phyloP scores from a whole-genome alignment of 2,888 invertebrate genomes.

The Muscina levida region DNA sequence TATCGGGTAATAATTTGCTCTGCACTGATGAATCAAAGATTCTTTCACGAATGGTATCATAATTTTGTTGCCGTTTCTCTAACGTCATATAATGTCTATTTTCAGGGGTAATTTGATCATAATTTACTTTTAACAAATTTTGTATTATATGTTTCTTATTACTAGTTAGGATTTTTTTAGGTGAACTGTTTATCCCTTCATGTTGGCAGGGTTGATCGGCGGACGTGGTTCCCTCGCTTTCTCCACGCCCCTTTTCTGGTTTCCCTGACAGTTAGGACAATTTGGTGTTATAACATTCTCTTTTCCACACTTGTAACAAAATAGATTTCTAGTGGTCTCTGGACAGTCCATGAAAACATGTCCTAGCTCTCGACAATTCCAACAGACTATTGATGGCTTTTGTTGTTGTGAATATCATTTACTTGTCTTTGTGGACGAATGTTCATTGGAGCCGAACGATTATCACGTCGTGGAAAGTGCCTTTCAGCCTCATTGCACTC shows the following conservation, averaged over 20 bases:
- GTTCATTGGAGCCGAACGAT: not conserved
- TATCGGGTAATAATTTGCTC: too few species aligned
- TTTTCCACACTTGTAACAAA: slow-evolving; percentile 33
- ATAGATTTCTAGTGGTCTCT: not conserved
- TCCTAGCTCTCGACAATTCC: slow-evolving; percentile 26
- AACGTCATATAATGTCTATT: slow-evolving; percentile 18
- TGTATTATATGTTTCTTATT: not conserved
- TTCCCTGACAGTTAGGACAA: slow-evolving; percentile 28
- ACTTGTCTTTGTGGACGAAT: not conserved
- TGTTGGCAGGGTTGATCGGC: not conserved
- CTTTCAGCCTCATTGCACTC: slow-evolving; percentile 24
- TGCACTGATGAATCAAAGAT: too few species aligned
- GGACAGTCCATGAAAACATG: slow-evolving; percentile 26
- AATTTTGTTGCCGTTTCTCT: not conserved
- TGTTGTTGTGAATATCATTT: not conserved
- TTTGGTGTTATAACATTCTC: not conserved
- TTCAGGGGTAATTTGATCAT: not conserved
- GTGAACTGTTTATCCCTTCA: not conserved
- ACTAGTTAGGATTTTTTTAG: too few species aligned
- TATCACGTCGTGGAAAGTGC: not conserved
- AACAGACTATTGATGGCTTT: not conserved
- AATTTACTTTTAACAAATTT: not conserved
- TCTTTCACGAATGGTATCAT: too few species aligned
- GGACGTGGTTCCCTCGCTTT: not conserved
- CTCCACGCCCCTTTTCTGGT: not conserved